Evolutionary conservation across 2,797 vertebrate genomes (phyloP).

Genomic region (Crenichthys baileyi): DNA sequence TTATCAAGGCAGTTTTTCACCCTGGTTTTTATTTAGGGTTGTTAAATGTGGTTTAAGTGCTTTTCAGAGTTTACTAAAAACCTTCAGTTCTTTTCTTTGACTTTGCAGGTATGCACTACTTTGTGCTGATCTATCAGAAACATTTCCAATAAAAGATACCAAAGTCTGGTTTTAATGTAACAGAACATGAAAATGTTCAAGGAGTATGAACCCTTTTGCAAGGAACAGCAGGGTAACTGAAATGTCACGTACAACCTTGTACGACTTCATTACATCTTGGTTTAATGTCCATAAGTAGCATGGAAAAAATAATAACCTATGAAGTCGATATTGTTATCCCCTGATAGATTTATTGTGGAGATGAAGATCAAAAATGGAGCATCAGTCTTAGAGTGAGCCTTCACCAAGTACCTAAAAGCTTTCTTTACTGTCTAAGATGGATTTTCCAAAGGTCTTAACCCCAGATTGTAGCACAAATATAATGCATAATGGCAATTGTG

Average conservation of each 20-base stretch:
- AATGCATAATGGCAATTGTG: slow-evolving; percentile 68
- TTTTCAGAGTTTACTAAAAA: too few species aligned
- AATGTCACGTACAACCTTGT: slow-evolving; percentile 29
- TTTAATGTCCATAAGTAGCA: slow-evolving; percentile 26
- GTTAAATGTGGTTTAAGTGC: too few species aligned
- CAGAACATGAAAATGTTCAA: not conserved
- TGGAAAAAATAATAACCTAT: slow-evolving; percentile 22
- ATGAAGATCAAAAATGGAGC: slow-evolving; percentile 19
- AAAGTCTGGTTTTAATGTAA: not conserved
- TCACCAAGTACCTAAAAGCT: slow-evolving; percentile 27
- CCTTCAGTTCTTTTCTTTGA: too few species aligned
- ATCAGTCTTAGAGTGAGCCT: slow-evolving; percentile 21
- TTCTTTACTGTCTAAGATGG: slow-evolving; percentile 47
- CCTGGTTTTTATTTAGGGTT: too few species aligned
- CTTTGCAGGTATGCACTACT: not conserved
- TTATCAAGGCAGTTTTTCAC: not conserved
- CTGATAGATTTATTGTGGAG: slow-evolving; percentile 22
- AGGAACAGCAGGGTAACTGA: slow-evolving; percentile 8
- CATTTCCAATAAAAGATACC: not conserved
- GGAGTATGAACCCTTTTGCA: not conserved
- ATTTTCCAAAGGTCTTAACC: slow-evolving; percentile 60
- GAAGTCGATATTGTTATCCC: slow-evolving; percentile 4
- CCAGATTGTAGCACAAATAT: slow-evolving; percentile 62
- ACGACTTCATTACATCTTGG: slow-evolving; percentile 25
- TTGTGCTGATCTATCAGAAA: not conserved